Conservation (phyloP, 2,888 invertebrate genomes). For the Calameuta filiformis region DNA sequence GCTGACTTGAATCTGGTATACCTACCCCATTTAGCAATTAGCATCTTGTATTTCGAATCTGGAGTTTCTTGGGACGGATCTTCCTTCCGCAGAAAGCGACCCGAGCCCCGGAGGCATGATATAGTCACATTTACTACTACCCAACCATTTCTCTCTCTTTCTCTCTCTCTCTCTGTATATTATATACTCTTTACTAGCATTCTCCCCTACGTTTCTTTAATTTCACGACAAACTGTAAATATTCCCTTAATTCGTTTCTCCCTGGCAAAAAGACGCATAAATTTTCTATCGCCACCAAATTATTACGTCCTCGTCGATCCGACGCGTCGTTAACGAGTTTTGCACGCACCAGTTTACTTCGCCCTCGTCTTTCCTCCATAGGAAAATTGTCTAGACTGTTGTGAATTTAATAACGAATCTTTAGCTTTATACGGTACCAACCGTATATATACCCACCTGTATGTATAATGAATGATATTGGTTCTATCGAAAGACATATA, state of each 20-base stretch:
- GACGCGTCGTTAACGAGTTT: neutral
- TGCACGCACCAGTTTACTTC: neutral
- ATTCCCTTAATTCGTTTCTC: neutral
- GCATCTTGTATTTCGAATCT: slow-evolving; percentile 49
- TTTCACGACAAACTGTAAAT: neutral
- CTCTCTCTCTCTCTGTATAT: neutral
- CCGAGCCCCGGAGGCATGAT: slow-evolving; percentile 19
- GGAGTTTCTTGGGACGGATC: slow-evolving; percentile 35
- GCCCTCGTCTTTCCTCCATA: neutral
- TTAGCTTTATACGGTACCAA: neutral
- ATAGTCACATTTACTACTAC: slow-evolving; percentile 18
- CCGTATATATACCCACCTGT: neutral
- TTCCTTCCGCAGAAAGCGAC: slow-evolving; percentile 2
- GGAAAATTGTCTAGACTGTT: neutral
- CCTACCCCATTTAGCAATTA: slow-evolving; percentile 49
- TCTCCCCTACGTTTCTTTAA: neutral
- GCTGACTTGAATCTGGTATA: slow-evolving; percentile 45
- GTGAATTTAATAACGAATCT: neutral
- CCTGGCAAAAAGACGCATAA: neutral
- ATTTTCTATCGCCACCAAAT: neutral
- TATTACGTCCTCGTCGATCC: neutral
- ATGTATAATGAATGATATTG: neutral
- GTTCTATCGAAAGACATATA: neutral
- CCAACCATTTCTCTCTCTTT: neutral
- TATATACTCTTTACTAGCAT: neutral